phyloP scores from a whole-genome alignment of 1,140 invertebrate genomes.

The Steinernema khuongi region DNA sequence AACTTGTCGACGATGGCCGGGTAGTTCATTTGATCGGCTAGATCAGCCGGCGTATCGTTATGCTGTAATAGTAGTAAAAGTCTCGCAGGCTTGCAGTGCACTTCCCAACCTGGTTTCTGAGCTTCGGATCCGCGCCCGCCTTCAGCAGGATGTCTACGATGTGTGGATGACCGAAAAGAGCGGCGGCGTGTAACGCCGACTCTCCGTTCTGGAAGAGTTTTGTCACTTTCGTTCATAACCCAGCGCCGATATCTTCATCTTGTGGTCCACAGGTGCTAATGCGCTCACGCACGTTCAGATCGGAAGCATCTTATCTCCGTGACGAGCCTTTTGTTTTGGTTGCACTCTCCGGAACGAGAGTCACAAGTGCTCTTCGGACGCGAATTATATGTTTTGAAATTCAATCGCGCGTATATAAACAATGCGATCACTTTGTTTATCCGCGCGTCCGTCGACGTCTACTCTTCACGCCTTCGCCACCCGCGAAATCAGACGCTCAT shows the following conservation, averaged over 20 bases:
- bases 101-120: slow-evolving; percentile 60
- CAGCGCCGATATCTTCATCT: no score
- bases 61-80: slow-evolving; percentile 20
- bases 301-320: no score
- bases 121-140: slow-evolving; percentile 51
- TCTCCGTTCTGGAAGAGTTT: slow-evolving; percentile 74
- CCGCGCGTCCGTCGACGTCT: background rate
- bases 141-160: slow-evolving; percentile 57
- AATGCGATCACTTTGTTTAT: slow-evolving; percentile 9
- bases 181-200: slow-evolving; percentile 78
- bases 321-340: background rate
- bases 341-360: background rate
- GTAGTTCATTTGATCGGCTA: slow-evolving; percentile 23
- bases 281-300: no score
- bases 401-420: slow-evolving; percentile 11
- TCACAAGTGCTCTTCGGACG: background rate
- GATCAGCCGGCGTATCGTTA: slow-evolving; percentile 13
- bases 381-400: slow-evolving; percentile 6
- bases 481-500: background rate
- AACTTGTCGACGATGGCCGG: slow-evolving; percentile 20
- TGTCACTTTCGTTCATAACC: slow-evolving; percentile 15
- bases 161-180: slow-evolving; percentile 72
- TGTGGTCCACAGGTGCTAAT: no score
- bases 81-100: background rate
- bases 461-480: background rate